phyloP scores from a whole-genome alignment of 1,140 invertebrate genomes.

The Achroia grisella region DNA sequence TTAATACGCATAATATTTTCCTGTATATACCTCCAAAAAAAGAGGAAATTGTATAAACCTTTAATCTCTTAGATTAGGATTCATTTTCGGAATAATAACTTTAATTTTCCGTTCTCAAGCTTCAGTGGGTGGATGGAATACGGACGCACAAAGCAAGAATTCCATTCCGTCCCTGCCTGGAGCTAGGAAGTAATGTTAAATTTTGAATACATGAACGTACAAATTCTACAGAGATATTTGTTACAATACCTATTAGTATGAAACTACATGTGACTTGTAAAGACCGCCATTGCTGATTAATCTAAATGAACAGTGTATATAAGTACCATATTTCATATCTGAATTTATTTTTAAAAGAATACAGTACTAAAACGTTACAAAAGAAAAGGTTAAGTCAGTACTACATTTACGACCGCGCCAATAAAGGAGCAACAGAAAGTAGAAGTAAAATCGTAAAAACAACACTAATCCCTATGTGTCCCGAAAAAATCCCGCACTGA shows the following conservation, averaged over 20 bases:
- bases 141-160: constrained; percentile 56
- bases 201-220: too few species aligned
- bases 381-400: constrained; percentile 11
- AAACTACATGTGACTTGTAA: too few species aligned
- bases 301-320: too few species aligned
- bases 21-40: too few species aligned
- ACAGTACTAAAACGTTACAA: not conserved
- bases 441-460: constrained; percentile 62
- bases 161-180: constrained; percentile 44
- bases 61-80: too few species aligned
- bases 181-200: constrained; percentile 13
- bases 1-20: too few species aligned
- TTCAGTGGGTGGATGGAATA: constrained; percentile 50
- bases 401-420: constrained; percentile 34
- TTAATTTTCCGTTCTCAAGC: constrained; percentile 29
- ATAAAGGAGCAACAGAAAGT: constrained; percentile 53
- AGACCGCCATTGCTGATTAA: too few species aligned
- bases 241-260: too few species aligned
- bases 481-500: constrained; percentile 48
- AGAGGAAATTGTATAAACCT: too few species aligned
- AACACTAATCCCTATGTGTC: constrained; percentile 63
- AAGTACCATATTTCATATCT: too few species aligned
- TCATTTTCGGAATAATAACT: not conserved
- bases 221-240: too few species aligned
- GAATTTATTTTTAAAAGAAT: too few species aligned